A percentile compares a stretch with the other conserved stretches of the same genome.
Conservation (phyloP, 2,888 invertebrate species). For the Fragum whitleyi region DNA sequence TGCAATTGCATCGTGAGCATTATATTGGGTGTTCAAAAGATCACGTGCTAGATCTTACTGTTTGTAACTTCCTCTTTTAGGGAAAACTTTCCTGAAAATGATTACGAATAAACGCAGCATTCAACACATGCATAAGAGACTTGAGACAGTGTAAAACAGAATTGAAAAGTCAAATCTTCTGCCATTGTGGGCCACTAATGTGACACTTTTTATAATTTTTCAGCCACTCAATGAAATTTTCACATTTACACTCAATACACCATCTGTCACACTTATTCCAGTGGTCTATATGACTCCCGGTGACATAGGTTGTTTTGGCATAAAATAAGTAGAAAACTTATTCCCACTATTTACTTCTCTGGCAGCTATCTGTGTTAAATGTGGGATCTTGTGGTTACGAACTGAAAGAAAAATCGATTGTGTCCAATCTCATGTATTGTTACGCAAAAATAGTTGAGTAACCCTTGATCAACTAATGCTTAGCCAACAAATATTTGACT, state of each 20-base stretch:
- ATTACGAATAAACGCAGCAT: neutral
- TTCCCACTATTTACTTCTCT: neutral
- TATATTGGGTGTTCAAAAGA: neutral
- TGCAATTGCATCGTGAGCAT: constrained; percentile 27
- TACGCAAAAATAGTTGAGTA: neutral
- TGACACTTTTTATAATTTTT: constrained; percentile 12
- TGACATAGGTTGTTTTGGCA: constrained; percentile 13
- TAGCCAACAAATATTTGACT: neutral
- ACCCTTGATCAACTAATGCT: neutral
- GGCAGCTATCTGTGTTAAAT: constrained; percentile 31
- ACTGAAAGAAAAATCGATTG: constrained; percentile 11
- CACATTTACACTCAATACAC: neutral
- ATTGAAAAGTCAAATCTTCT: constrained; percentile 29
- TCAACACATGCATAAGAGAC: neutral
- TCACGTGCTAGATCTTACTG: constrained; percentile 10
- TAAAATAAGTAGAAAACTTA: constrained; percentile 3
- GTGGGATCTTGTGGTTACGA: constrained; percentile 12
- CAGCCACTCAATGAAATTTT: constrained; percentile 13
- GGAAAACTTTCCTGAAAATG: constrained; percentile 10
- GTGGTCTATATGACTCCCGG: constrained; percentile 8
- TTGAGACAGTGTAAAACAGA: neutral
- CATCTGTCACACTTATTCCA: neutral
- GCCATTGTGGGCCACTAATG: constrained; percentile 28
- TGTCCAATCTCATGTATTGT: neutral
- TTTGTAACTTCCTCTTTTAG: neutral